A percentile compares a stretch with the other conserved stretches of the same genome.
These are phyloP conservation scores for Pachyseris speciosa DNA, from an alignment of 64 coral and sea anemone genomes.

Conservation along the genomic window DNA sequence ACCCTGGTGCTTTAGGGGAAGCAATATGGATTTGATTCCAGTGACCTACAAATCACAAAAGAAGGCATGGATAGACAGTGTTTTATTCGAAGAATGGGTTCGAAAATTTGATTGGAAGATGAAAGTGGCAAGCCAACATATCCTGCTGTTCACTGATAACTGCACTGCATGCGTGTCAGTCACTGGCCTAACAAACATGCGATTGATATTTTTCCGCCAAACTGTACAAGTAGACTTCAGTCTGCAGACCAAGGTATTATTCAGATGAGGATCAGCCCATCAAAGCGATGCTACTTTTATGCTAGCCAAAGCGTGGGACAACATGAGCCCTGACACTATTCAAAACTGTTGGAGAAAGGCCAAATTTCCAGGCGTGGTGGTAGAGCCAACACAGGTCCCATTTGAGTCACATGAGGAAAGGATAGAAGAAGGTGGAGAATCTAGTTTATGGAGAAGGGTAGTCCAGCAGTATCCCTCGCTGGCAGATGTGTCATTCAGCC, in stretches of 20 bases:
- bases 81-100: constrained; percentile 72
- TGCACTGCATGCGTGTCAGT: constrained; percentile 44
- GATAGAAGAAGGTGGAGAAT: constrained; percentile 52
- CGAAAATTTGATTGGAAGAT: constrained; percentile 57
- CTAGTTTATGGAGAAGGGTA: constrained; percentile 61
- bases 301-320: constrained; percentile 57
- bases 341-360: constrained; percentile 51
- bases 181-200: constrained; percentile 57
- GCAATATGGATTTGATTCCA: constrained; percentile 48
- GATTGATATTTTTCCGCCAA: constrained; percentile 65
- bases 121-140: constrained; percentile 55
- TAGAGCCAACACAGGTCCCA: constrained; percentile 4
- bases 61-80: constrained; percentile 77
- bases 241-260: constrained; percentile 73
- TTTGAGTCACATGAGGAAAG: not conserved
- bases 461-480: constrained; percentile 66
- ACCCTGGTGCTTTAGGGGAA: constrained; percentile 49
- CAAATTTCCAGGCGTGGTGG: constrained; percentile 29
- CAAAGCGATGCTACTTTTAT: constrained; percentile 51
- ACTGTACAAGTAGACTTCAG: constrained; percentile 64
- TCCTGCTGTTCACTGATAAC: constrained; percentile 53
- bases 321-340: constrained; percentile 37
- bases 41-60: constrained; percentile 51
- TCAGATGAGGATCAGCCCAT: constrained; percentile 56
- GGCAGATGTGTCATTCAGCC: constrained; percentile 42